Conservation (phyloP, 2,113 vertebrate genomes). For the Casuarius casuarius region DNA sequence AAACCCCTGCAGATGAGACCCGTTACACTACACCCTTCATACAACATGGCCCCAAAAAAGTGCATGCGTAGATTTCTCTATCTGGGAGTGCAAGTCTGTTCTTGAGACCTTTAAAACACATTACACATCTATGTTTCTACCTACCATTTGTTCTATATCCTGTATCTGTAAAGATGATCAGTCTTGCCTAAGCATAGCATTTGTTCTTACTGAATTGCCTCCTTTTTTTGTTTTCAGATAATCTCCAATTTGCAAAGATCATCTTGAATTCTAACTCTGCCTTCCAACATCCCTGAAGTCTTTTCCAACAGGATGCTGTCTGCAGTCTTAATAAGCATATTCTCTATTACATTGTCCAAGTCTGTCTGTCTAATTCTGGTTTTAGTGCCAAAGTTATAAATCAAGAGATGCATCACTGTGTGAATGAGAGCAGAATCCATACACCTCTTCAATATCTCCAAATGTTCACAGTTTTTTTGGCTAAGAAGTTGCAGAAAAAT, state of each 20-base stretch:
- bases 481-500: not conserved
- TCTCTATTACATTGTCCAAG: not conserved
- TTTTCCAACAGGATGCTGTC: not conserved
- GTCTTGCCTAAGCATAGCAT: not conserved
- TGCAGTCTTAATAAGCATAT: not conserved
- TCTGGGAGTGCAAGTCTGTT: not conserved
- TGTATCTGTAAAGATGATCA: not conserved
- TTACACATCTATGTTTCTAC: not conserved
- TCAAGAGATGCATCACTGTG: not conserved
- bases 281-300: not conserved
- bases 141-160: not conserved
- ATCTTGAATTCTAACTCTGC: not conserved
- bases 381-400: not conserved
- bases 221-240: not conserved
- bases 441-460: not conserved
- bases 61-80: not conserved
- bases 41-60: not conserved
- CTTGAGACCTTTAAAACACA: not conserved
- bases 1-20: not conserved
- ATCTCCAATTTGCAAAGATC: not conserved
- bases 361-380: not conserved
- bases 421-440: not conserved
- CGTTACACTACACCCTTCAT: not conserved
- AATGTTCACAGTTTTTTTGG: not conserved
- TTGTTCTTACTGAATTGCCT: not conserved